These are phyloP conservation scores for Verasper variegatus DNA, from an alignment of 2,113 vertebrate genomes.

Conservation along the genomic window DNA sequence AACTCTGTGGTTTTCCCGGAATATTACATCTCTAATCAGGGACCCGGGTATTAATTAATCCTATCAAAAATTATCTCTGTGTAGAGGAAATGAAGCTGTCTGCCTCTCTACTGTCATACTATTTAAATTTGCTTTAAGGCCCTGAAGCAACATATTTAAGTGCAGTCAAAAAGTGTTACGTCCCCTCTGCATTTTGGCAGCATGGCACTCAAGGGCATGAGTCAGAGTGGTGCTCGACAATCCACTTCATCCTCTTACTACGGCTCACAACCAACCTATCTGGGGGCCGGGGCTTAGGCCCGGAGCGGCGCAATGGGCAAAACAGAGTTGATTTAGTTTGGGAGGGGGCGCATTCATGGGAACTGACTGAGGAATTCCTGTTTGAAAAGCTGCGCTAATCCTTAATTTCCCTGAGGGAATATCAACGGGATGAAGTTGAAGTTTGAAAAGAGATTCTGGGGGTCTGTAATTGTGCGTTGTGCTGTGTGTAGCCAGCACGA, in stretches of 20 bases:
- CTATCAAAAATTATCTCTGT: slow-evolving; percentile 1
- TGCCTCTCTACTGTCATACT: slow-evolving; percentile 1
- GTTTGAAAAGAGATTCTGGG: slow-evolving; percentile 70
- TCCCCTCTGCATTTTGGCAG: slow-evolving; percentile 63
- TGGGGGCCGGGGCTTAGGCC: slow-evolving; percentile 57
- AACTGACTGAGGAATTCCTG: slow-evolving; percentile 68
- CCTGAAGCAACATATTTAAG: slow-evolving; percentile 40
- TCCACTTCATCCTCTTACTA: slow-evolving; percentile 79
- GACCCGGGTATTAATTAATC: slow-evolving; percentile 3
- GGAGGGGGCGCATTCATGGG: slow-evolving; percentile 65
- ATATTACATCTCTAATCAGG: slow-evolving; percentile 15
- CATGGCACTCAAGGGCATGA: slow-evolving; percentile 64
- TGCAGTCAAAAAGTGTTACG: slow-evolving; percentile 46
- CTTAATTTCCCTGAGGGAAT: slow-evolving; percentile 82
- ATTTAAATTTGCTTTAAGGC: slow-evolving; percentile 20
- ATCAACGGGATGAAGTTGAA: slow-evolving; percentile 69
- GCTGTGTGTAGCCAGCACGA: slow-evolving; percentile 52
- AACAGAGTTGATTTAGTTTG: slow-evolving; percentile 68
- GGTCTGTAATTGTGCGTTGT: slow-evolving; percentile 57
- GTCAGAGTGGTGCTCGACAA: slow-evolving; percentile 71
- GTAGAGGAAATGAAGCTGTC: slow-evolving; percentile 19
- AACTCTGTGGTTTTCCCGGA: neutral
- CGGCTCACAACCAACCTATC: slow-evolving; percentile 61
- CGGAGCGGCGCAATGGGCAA: slow-evolving; percentile 52
- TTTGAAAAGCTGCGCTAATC: slow-evolving; percentile 79